A percentile compares a stretch with the other conserved stretches of the same genome.
Conservation (phyloP, 1,140 invertebrate species). For the Drosophila littoralis region DNA sequence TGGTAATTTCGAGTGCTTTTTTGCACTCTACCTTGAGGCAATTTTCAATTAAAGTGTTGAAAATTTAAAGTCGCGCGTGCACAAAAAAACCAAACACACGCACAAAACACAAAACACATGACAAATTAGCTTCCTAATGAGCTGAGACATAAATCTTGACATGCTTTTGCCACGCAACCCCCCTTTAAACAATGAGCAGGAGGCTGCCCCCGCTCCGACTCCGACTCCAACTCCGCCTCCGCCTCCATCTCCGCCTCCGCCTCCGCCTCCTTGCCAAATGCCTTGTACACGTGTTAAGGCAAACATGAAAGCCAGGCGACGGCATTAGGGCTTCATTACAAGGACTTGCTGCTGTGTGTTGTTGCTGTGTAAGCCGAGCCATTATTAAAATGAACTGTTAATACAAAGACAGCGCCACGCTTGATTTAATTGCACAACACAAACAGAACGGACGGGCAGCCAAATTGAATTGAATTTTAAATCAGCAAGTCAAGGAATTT, state of each 20-base stretch:
- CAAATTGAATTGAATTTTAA: constrained; percentile 50
- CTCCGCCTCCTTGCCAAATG: not conserved
- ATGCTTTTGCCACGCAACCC: constrained; percentile 49
- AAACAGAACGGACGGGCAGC: constrained; percentile 32
- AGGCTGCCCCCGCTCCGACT: not conserved
- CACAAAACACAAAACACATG: constrained; percentile 50
- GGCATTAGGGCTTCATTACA: constrained; percentile 76
- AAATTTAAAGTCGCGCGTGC: constrained; percentile 63
- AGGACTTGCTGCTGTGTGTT: constrained; percentile 39
- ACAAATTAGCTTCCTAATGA: constrained; percentile 82
- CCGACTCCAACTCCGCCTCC: not conserved
- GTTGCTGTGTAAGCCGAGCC: constrained; percentile 19
- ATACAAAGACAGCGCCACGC: constrained; percentile 62
- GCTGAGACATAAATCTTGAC: constrained; percentile 79
- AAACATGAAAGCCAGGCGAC: constrained; percentile 58
- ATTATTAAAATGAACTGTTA: constrained; percentile 76
- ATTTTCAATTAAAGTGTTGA: constrained; percentile 80
- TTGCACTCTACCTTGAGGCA: constrained; percentile 11
- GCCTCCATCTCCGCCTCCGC: not conserved
- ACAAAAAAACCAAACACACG: not conserved
- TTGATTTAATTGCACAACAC: constrained; percentile 48
- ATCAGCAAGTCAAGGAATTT: constrained; percentile 33
- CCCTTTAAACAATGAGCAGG: constrained; percentile 25
- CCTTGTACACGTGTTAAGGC: constrained; percentile 64
- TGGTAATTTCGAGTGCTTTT: constrained; percentile 54